A percentile compares a stretch with the other conserved stretches of the same genome.
Evolutionary conservation across 2,113 vertebrate species (phyloP).

Genomic region (Anoura caudifer): DNA sequence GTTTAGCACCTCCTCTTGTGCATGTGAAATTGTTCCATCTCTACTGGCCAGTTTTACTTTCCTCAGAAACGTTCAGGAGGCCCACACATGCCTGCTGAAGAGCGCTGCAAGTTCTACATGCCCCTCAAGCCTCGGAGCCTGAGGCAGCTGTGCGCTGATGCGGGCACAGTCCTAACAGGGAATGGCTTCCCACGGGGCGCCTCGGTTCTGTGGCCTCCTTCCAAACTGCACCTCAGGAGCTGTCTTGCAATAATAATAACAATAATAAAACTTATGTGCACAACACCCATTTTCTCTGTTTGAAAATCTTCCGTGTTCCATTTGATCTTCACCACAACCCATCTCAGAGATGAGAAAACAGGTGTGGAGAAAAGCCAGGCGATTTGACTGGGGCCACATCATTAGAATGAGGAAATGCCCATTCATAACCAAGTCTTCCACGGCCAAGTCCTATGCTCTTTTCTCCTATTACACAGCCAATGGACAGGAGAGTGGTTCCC

Average conservation of each 20-base stretch:
- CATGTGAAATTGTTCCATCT: not conserved
- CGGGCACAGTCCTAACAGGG: not conserved
- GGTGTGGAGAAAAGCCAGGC: not conserved
- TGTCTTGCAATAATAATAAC: not conserved
- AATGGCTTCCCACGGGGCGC: fast-evolving
- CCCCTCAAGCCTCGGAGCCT: no score
- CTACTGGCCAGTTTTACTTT: not conserved
- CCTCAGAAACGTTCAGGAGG: not conserved
- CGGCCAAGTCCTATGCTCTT: not conserved
- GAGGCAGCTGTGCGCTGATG: not conserved
- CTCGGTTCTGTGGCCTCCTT: not conserved
- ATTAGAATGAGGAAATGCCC: not conserved
- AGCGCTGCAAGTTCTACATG: not conserved
- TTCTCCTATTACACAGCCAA: not conserved
- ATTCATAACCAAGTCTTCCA: not conserved
- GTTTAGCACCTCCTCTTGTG: not conserved
- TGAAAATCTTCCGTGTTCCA: not conserved
- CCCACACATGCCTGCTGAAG: not conserved
- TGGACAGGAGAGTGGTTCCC: not conserved
- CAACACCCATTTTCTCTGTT: not conserved
- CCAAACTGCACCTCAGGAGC: not conserved
- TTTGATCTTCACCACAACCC: not conserved
- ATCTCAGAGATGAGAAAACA: not conserved
- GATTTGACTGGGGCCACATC: not conserved
- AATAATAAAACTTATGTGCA: not conserved